Evolutionary conservation across 2,888 invertebrate species (phyloP), one percentile per base, ranked within the genome.

Genomic region (Phragmatobia fuliginosa): DNA sequence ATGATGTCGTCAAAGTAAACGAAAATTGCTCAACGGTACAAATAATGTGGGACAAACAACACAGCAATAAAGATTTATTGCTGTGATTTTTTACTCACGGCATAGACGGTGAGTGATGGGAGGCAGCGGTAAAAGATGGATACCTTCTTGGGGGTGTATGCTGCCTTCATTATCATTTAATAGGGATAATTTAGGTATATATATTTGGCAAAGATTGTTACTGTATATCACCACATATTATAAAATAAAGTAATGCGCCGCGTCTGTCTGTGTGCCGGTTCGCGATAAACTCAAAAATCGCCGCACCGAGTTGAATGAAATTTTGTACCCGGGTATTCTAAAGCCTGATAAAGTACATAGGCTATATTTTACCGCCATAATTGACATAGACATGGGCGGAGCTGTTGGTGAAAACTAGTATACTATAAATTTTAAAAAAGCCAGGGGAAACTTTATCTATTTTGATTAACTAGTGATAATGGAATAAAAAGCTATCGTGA

Each of bases 61-160:
- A 90, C 87, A 88, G 89, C 92, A 90, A 92, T 94, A 94, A 93
- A 93, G 91, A 94, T 94, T 93, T 94, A 93, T 92, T 91, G 91
- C 89, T 78, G 80, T 88, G 90, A 90, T 93, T 93, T 93, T 93
- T 93, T 90, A 91, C 87, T 82, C 76, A 84, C 76, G 73, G 66
- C 31, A 32, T 11, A 45, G 67, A 78, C 75, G 41, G 11, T 68
- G 76, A 83, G 78, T 38, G 14, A 72, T 8, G 68, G 72, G 76
- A 70, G 66, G 52, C 10, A 73, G 83, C 79, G 74, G 60, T 66
- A 60, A 28, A 31, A 14, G 38, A 66, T 25, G 25, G 16, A 52
- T 32, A 33, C 16, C 2, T 56, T 38, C 5, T 28, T 25, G 28
- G 5, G 8, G 10, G n/a, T 61, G 18, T 36, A 25, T 56, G 28